These are phyloP conservation scores for Chirona hameri DNA, from an alignment of 2,888 invertebrate genomes.

Conservation along the genomic window DNA sequence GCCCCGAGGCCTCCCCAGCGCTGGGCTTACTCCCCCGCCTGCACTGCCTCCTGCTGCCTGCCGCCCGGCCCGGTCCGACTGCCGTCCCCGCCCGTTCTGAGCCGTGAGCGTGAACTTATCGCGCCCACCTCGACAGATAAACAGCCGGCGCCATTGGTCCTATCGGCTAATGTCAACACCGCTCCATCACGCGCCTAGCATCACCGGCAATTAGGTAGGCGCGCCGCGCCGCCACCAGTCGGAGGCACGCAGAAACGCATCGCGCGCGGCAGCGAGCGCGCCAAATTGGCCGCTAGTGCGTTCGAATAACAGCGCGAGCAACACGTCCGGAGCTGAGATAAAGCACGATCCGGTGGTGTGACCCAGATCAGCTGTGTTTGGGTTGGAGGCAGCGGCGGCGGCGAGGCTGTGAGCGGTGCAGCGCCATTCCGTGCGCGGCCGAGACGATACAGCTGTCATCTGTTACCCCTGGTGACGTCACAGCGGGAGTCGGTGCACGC, in stretches of 20 bases:
- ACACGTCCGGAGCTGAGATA: background rate
- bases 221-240: background rate
- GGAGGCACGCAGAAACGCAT: background rate
- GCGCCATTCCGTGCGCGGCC: background rate
- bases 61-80: no score
- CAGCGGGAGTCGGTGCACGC: background rate
- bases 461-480: background rate
- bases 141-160: background rate
- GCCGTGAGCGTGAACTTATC: background rate
- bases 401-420: background rate
- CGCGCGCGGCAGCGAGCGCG: background rate
- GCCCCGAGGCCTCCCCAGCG: no score
- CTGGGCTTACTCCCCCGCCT: no score
- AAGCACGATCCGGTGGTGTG: background rate
- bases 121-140: background rate
- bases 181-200: background rate
- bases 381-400: background rate
- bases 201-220: background rate
- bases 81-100: background rate
- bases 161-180: slow-evolving; percentile 1
- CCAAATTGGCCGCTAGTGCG: background rate
- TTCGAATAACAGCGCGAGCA: background rate
- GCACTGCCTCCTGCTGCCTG: no score
- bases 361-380: background rate
- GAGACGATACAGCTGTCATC: background rate